These are phyloP conservation scores for Ammodytes dubius DNA, from an alignment of 2,113 vertebrate species.

Conservation along the genomic window DNA sequence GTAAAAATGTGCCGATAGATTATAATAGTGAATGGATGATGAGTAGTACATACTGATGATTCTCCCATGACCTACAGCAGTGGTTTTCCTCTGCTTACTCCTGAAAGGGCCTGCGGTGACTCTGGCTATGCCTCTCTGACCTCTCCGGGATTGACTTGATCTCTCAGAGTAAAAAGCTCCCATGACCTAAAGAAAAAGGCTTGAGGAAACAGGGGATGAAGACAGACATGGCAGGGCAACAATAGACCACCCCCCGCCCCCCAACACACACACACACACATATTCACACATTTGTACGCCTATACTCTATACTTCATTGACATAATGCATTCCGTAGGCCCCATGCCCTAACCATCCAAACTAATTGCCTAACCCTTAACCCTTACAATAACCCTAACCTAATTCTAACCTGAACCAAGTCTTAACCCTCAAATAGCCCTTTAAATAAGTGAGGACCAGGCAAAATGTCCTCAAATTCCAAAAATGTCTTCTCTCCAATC, in stretches of 20 bases:
- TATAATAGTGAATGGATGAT: background rate
- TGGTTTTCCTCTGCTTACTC: background rate
- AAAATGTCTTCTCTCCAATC: no score
- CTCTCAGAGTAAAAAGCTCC: conserved; percentile 51
- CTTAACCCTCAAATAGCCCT: no score
- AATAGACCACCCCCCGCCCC: background rate
- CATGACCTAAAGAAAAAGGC: conserved; percentile 50
- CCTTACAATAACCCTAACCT: no score
- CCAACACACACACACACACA: background rate
- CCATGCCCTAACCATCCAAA: no score
- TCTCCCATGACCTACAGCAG: conserved; percentile 23
- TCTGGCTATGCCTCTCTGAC: conserved; percentile 37
- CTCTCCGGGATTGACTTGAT: conserved; percentile 56
- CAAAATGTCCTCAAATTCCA: no score
- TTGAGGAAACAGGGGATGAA: conserved; percentile 60
- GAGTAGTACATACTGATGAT: background rate
- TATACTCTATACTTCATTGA: no score
- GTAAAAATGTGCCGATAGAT: conserved; percentile 19
- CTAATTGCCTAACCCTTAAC: no score
- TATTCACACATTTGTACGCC: no score
- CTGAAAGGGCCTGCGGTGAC: conserved; percentile 22
- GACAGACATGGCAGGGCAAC: conserved; percentile 60
- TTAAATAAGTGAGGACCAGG: no score
- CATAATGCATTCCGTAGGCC: no score
- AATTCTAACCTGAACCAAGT: no score